Evolutionary conservation across 2,797 vertebrate genomes (phyloP).

Genomic region (Antrozous pallidus): DNA sequence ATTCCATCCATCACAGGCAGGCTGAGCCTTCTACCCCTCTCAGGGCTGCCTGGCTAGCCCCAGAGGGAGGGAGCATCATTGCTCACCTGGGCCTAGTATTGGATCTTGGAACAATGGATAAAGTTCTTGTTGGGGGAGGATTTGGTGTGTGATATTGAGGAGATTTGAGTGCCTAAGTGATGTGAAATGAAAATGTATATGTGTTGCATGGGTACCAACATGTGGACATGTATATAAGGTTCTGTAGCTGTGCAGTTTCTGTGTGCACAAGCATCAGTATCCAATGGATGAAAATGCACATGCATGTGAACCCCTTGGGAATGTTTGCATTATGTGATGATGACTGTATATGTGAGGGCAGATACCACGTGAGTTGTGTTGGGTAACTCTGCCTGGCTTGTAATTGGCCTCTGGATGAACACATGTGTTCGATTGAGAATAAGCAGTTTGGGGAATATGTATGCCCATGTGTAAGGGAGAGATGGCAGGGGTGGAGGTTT

Average conservation of each 20-base stretch:
- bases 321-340: not conserved
- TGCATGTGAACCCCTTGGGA: not conserved
- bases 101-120: slow-evolving; percentile 61
- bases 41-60: slow-evolving; percentile 68
- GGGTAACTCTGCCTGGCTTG: not conserved
- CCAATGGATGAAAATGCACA: not conserved
- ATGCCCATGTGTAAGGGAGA: not conserved
- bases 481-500: not conserved
- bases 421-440: not conserved
- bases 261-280: not conserved
- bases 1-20: slow-evolving; percentile 82
- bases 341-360: not conserved
- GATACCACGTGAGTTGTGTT: not conserved
- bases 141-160: slow-evolving; percentile 26
- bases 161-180: slow-evolving; percentile 15
- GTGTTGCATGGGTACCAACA: not conserved
- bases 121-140: slow-evolving; percentile 62
- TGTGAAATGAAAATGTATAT: not conserved
- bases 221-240: not conserved
- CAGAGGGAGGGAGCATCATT: slow-evolving; percentile 60
- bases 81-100: slow-evolving; percentile 70
- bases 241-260: not conserved
- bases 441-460: not conserved
- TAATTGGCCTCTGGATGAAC: not conserved
- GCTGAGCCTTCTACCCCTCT: slow-evolving; percentile 56